Base-by-base conservation (phyloP, 2,888 invertebrate genomes). In the Agriopis leucophaearia region DNA sequence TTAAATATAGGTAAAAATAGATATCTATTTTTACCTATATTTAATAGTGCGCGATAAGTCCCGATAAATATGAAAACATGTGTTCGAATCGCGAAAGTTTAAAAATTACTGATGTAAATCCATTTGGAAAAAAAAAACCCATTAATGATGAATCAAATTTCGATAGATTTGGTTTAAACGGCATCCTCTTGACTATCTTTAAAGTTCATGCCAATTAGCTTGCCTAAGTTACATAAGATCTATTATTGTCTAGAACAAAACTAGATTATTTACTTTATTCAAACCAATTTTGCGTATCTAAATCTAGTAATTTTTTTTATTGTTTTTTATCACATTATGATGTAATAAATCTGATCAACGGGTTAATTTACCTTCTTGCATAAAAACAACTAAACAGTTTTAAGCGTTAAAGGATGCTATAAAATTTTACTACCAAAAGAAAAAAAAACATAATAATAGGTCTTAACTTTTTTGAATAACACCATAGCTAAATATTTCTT, bases 201-300 rank as follows among this genome's bases (percentile, higher is more conserved):
- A 67, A 67, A 68, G 63, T 59, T 64, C 63, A 68, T 35, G 6
- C 55, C 67, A 68, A 68, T 68, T 55, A 68, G 48, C 18, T 48
- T 42, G 6, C 54, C 48, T 50, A 50, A 44, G 13, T 38, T 47
- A 54, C 52, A 45, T n/a, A 66, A 51, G 10, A 44, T 40, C 48
- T 50, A 61, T 55, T 55, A 60, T 61, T 61, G 38, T 18, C 35
- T 42, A 48, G 48, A 67, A 58, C 45, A 51, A 57, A 57, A 56
- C 50, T 63, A 59, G 57, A 59, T 48, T 66, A 44, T 66, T 61
- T 51, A 12, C 52, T 27, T 16, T 57, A 57, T 10, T 48, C 1
- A 54, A 54, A 66, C 27, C 44, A 38, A 56, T 56, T 50, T 54
- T 45, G 18, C 44, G 44, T 55, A 45, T 42, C 27, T 40, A 16